Conservation (phyloP, 1,140 invertebrate genomes). For the Globodera rostochiensis region DNA sequence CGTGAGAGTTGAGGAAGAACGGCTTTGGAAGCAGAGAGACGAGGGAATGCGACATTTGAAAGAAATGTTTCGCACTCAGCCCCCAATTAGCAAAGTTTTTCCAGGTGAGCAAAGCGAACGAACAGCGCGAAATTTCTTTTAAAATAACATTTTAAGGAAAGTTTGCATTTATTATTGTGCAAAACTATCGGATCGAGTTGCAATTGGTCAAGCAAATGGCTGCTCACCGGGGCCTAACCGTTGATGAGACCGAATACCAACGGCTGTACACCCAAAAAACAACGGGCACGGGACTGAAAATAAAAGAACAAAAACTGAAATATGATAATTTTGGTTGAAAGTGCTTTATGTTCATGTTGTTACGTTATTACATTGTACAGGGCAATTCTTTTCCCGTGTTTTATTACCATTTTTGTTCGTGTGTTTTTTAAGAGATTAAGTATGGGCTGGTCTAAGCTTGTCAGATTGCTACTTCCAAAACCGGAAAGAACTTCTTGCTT, state of each 20-base stretch:
- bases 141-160: not conserved
- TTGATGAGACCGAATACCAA: slow-evolving; percentile 88
- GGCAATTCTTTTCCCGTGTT: not conserved
- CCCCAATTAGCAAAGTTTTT: not conserved
- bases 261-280: slow-evolving; percentile 67
- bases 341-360: not conserved
- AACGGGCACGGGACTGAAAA: not conserved
- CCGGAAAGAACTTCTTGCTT: not conserved
- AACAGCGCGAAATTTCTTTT: not conserved
- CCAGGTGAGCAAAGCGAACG: not conserved
- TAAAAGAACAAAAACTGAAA: not conserved
- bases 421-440: not conserved
- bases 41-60: slow-evolving; percentile 1
- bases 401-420: not conserved
- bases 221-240: slow-evolving; percentile 85
- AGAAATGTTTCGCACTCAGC: not conserved
- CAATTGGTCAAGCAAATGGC: slow-evolving; percentile 95
- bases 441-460: not conserved
- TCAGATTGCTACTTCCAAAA: not conserved
- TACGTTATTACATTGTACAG: not conserved
- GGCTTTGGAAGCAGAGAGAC: slow-evolving; percentile 3
- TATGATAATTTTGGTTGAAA: too few species aligned
- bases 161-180: slow-evolving; percentile 7
- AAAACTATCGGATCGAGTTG: slow-evolving; percentile 94
- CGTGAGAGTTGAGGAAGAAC: not conserved